Evolutionary conservation across 2,888 invertebrate genomes (phyloP).

Genomic region (Callimorpha dominula): DNA sequence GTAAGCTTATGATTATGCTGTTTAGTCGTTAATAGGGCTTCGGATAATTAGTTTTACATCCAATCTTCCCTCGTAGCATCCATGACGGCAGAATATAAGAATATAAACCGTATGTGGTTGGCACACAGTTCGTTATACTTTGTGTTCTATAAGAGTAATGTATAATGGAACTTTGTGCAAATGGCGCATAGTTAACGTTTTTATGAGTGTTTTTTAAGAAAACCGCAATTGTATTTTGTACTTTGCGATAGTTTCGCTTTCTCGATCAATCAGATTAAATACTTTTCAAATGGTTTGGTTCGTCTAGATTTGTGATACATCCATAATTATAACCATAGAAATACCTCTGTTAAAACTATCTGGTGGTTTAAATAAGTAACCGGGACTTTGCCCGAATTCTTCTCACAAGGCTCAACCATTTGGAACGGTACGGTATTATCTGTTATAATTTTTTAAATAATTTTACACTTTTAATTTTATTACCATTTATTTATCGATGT

Average conservation of each 20-base stretch:
- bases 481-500: too few species aligned
- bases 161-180: constrained; percentile 21
- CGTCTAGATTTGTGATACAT: too few species aligned
- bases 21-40: constrained; percentile 40
- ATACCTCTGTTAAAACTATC: too few species aligned
- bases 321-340: too few species aligned
- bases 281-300: not conserved
- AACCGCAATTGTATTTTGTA: not conserved
- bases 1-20: constrained; percentile 24
- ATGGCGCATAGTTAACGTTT: constrained; percentile 30
- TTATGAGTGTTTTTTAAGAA: constrained; percentile 8
- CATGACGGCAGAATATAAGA: constrained; percentile 10
- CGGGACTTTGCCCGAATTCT: too few species aligned
- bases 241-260: not conserved
- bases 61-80: constrained; percentile 33
- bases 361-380: too few species aligned
- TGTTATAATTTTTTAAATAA: too few species aligned
- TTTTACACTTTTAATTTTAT: too few species aligned
- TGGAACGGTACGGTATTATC: too few species aligned
- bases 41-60: constrained; percentile 45
- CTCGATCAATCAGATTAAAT: not conserved
- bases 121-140: constrained; percentile 9
- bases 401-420: too few species aligned
- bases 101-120: not conserved
- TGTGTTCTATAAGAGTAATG: constrained; percentile 20